Evolutionary conservation across 2,797 vertebrate genomes (phyloP).

Genomic region (Anableps anableps): DNA sequence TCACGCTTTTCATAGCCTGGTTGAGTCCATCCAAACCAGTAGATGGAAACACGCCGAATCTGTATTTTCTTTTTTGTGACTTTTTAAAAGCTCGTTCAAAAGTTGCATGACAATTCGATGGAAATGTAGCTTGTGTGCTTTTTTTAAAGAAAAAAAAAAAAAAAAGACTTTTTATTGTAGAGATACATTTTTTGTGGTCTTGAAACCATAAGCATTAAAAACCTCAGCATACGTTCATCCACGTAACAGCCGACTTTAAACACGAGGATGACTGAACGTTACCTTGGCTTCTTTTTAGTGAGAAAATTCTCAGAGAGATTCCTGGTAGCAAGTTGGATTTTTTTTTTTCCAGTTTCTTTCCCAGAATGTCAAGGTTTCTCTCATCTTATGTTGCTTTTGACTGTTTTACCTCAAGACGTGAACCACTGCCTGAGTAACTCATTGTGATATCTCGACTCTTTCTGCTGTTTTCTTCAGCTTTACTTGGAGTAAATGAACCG

Average conservation of each 20-base stretch:
- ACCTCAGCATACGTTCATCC: background rate
- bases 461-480: rapidly evolving
- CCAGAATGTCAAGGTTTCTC: background rate
- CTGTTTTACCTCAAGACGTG: background rate
- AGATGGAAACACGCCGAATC: too few species aligned
- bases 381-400: background rate
- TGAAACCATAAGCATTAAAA: background rate
- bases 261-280: background rate
- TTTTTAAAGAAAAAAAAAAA: background rate
- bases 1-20: too few species aligned
- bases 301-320: background rate
- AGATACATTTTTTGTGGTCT: background rate
- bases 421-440: background rate
- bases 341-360: background rate
- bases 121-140: background rate
- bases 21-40: too few species aligned
- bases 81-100: too few species aligned
- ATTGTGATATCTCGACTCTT: background rate
- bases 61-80: too few species aligned
- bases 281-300: background rate
- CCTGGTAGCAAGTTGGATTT: background rate
- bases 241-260: background rate
- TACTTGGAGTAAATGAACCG: background rate
- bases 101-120: too few species aligned
- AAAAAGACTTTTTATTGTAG: background rate